These are phyloP conservation scores for Philopedon plagiatum DNA, from an alignment of 2,888 invertebrate genomes.

Conservation along the genomic window DNA sequence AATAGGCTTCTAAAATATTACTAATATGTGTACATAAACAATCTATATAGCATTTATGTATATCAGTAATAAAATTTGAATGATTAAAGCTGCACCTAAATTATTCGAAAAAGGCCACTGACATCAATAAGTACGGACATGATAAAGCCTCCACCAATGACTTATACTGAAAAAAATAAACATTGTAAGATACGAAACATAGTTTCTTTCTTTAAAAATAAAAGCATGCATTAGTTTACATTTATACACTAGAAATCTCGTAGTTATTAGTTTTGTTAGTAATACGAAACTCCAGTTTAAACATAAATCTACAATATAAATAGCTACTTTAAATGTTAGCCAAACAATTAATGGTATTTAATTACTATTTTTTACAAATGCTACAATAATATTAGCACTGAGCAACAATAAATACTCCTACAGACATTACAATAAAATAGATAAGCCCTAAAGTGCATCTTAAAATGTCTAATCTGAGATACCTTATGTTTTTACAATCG, in stretches of 20 bases:
- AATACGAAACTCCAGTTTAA: constrained; percentile 6
- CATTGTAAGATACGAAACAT: constrained; percentile 22
- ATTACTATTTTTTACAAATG: constrained; percentile 7
- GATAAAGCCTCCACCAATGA: constrained; percentile 65
- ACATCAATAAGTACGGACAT: constrained; percentile 62
- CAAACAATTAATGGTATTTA: background rate
- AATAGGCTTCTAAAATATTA: constrained; percentile 31
- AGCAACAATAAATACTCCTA: constrained; percentile 6
- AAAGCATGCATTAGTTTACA: constrained; percentile 9
- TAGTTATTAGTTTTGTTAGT: constrained; percentile 19
- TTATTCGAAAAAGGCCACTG: constrained; percentile 52
- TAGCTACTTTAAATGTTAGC: constrained; percentile 11
- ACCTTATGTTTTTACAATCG: background rate
- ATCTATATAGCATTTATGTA: background rate
- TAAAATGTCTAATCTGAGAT: constrained; percentile 1
- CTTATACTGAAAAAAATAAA: constrained; percentile 66
- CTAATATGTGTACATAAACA: constrained; percentile 20
- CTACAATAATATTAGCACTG: constrained; percentile 16
- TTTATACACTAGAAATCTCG: background rate
- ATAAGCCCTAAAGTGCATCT: background rate
- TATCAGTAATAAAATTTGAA: constrained; percentile 11
- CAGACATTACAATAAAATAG: constrained; percentile 2
- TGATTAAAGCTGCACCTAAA: constrained; percentile 47
- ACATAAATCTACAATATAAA: constrained; percentile 17
- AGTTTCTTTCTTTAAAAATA: background rate